Evolutionary conservation across 2,113 vertebrate species (phyloP), one percentile per base, ranked within the genome.

Genomic region (Asarcornis scutulata): DNA sequence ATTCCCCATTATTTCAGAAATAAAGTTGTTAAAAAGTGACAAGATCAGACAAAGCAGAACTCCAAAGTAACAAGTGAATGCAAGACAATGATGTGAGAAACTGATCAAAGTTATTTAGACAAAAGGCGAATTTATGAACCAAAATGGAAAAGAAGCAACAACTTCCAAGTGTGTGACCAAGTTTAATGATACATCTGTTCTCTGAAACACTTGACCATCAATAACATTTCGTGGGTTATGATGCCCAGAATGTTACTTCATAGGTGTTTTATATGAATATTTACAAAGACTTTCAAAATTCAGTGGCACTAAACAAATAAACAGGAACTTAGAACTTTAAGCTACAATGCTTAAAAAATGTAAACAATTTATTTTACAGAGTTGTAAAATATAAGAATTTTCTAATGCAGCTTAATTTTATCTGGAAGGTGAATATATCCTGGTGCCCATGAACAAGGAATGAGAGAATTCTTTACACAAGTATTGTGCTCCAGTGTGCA

Each of bases 271-370:
- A 89, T 96, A 97, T 59, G 79, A 89, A 86, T 98, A 98, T 98
- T 98, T 98, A 98, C 98, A 98, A 97, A 97, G 92, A 96, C 95
- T 97, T 97, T 96, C 94, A 96, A 97, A 95, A 95, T 97, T 97
- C 95, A 93, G 96, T 95, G 97, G 97, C 98, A 98, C 95, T 97
- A 97, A 97, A 97, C 96, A 92, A 97, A 98, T 50, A 15, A 94
- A 95, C 74, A 89, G 91, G 69, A 97, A 97, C 97, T 95, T 95
- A 97, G 82, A 97, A 94, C 89, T 97, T 97, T 97, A 97, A 98
- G 97, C 97, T 98, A 98, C 96, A 98, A 97, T 98, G 98, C 96
- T 98, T 98, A 97, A 97, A 98, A 98, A 98, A 98, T 98, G 98
- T 98, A 98, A 98, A 98, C 98, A 98, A 92, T 98, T 98, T 95